Evolutionary conservation across 2,113 vertebrate species (phyloP).

Genomic region (Peucedramus taeniatus): DNA sequence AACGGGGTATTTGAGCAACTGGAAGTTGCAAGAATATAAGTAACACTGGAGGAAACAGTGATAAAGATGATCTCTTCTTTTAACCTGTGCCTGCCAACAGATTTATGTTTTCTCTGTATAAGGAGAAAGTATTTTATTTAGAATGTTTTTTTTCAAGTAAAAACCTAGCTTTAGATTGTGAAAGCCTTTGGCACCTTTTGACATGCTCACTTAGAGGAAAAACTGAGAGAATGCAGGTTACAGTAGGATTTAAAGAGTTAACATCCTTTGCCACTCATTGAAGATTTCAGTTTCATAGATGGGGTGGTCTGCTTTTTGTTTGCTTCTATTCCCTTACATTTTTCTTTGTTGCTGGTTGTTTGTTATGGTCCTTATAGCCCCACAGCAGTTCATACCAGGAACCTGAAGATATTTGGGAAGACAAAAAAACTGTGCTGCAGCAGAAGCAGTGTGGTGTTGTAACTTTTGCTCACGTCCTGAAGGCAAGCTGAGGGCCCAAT

Average conservation of each 20-base stretch:
- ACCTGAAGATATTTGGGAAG: not conserved
- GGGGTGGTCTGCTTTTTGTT: not conserved
- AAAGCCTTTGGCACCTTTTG: not conserved
- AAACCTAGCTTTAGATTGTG: not conserved
- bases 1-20: not conserved
- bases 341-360: not conserved
- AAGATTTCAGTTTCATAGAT: not conserved
- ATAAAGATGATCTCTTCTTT: not conserved
- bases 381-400: not conserved
- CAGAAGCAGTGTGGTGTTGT: not conserved
- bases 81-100: not conserved
- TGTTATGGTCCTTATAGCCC: not conserved
- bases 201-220: not conserved
- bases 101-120: not conserved
- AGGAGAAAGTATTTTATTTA: not conserved
- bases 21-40: not conserved
- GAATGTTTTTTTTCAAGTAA: not conserved
- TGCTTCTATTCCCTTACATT: not conserved
- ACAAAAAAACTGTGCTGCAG: not conserved
- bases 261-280: not conserved
- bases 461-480: not conserved
- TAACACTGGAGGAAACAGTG: not conserved
- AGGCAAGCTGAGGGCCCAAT: not conserved
- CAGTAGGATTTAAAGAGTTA: not conserved
- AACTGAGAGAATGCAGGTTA: not conserved